A percentile compares a stretch with the other conserved stretches of the same genome.
Evolutionary conservation across 2,797 vertebrate genomes (phyloP).

Genomic region (Propithecus deckenii): DNA sequence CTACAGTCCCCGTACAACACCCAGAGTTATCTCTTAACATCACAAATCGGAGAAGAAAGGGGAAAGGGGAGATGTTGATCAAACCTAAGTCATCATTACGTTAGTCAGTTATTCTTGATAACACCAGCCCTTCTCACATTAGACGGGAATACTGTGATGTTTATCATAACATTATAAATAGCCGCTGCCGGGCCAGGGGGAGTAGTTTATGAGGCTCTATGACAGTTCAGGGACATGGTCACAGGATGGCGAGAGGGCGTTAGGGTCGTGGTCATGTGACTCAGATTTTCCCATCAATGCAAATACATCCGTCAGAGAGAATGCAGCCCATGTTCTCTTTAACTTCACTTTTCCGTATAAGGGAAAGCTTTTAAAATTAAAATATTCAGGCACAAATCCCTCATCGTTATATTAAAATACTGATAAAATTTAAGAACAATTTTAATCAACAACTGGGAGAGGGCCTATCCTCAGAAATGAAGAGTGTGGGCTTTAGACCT

Average conservation of each 20-base stretch:
- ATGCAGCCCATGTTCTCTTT: neutral
- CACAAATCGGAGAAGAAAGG: neutral
- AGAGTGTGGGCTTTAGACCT: rapidly evolving
- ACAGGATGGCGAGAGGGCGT: no score
- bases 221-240: neutral
- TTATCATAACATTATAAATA: rapidly evolving
- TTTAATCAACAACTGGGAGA: neutral
- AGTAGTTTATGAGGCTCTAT: neutral
- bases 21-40: neutral
- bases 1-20: neutral
- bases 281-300: neutral
- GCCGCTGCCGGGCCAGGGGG: neutral
- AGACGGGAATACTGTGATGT: neutral
- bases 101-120: neutral
- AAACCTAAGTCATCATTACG: neutral
- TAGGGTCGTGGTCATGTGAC: neutral
- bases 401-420: neutral
- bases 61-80: neutral
- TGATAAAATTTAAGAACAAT: neutral
- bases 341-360: neutral
- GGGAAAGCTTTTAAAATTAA: neutral
- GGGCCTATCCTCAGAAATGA: no score
- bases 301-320: neutral
- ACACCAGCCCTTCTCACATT: neutral
- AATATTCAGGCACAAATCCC: neutral